phyloP scores from a whole-genome alignment of 2,888 invertebrate genomes.

The Incurvaria masculella region DNA sequence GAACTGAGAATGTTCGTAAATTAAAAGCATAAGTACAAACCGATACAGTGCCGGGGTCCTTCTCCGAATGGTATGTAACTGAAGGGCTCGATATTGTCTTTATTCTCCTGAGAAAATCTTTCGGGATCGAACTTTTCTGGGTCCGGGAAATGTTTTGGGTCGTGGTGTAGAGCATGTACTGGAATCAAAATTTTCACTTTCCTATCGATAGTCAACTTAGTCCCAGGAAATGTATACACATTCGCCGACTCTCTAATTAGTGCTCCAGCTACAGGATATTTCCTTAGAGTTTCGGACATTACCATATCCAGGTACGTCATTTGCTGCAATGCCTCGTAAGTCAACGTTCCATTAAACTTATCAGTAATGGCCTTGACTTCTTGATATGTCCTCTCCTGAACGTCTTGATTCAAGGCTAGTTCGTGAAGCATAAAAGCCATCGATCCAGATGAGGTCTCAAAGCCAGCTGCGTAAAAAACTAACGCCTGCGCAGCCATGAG shows the following conservation, averaged over 20 bases:
- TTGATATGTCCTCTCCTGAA: conserved; percentile 27
- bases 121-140: conserved; percentile 19
- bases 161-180: conserved; percentile 19
- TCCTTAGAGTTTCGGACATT: conserved; percentile 32
- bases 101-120: conserved; percentile 17
- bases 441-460: conserved; percentile 40
- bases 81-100: conserved; percentile 16
- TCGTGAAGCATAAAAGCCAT: conserved; percentile 34
- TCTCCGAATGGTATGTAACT: conserved; percentile 31
- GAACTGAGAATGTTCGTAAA: too few species aligned
- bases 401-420: conserved; percentile 29
- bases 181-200: conserved; percentile 19
- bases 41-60: conserved; percentile 33
- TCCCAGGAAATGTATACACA: conserved; percentile 24
- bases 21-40: too few species aligned
- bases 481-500: conserved; percentile 36
- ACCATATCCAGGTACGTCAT: conserved; percentile 35
- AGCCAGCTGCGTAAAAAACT: conserved; percentile 41
- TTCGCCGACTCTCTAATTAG: conserved; percentile 23
- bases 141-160: conserved; percentile 16
- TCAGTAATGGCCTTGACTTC: conserved; percentile 29
- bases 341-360: conserved; percentile 23
- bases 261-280: conserved; percentile 26
- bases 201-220: conserved; percentile 21
- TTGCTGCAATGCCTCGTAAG: conserved; percentile 28